Percentiles rank a stretch among this genome's conserved stretches.
Conservation (phyloP, 2,113 vertebrate genomes). For the Ornithorhynchus anatinus region DNA sequence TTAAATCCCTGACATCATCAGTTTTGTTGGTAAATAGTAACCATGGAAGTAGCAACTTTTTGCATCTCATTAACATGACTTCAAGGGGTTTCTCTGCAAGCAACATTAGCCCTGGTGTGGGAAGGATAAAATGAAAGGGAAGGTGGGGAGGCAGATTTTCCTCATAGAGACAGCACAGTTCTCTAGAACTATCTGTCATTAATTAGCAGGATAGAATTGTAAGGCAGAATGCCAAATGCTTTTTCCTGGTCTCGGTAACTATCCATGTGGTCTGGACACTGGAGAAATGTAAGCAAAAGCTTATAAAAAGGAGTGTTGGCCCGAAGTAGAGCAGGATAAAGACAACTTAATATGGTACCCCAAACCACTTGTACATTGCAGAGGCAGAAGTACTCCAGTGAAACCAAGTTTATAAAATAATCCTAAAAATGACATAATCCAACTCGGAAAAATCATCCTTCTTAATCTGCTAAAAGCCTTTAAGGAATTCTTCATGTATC, state of each 20-base stretch:
- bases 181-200: conserved; percentile 47
- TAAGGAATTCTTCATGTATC: not conserved
- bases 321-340: not conserved
- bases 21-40: conserved; percentile 74
- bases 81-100: conserved; percentile 49
- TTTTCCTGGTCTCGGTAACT: conserved; percentile 22
- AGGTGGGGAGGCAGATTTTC: not conserved
- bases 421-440: not conserved
- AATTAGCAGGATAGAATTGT: conserved; percentile 47
- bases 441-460: not conserved
- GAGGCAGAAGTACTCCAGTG: not conserved
- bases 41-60: conserved; percentile 54
- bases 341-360: not conserved
- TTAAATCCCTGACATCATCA: conserved; percentile 72
- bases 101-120: conserved; percentile 47
- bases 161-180: conserved; percentile 32
- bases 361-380: not conserved
- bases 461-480: conserved; percentile 17
- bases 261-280: not conserved
- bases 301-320: not conserved
- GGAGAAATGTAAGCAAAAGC: not conserved
- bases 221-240: conserved; percentile 39
- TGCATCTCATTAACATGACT: conserved; percentile 64
- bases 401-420: not conserved
- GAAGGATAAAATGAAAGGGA: conserved; percentile 51